Base-by-base conservation (phyloP, 1,140 invertebrate genomes). In the Apocrypta bakeri region DNA sequence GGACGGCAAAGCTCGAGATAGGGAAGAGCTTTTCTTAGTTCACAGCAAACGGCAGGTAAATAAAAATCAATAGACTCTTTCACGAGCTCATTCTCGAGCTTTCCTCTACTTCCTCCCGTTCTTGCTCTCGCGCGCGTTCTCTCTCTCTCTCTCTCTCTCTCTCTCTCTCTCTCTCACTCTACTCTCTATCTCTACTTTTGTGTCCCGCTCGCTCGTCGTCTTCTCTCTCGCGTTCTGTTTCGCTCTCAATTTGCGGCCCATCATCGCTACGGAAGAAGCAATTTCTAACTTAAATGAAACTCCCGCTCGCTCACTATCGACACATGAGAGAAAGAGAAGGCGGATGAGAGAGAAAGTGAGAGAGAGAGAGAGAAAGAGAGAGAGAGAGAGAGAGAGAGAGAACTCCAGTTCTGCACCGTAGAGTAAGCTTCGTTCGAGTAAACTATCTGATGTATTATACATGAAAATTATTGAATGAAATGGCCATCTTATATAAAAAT, bases 261-360 rank as follows among this genome's bases (percentile, higher is more conserved):
- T 91, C 90, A 91, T 91, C 90, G 89, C 89, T 90, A 90, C 90
- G 90, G 91, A 91, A 91, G 91, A 92, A 92, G 90, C 91, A 91
- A 92, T 92, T 92, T 91, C 91, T 90, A 92, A 92, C 90, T 92
- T 92, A 91, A 91, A 92, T 92, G 91, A 92, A 91, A 91, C 90
- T 91, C 89, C 87, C 87, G 86, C 90, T 88, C 85, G 79, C 87
- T 78, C 74, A 37, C 79, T 79, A 71, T 77, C 64, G 84, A 68
- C 61, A 56, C 81, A 79, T 69, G 77, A 61, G 76, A 61, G 27
- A 69, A 31, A 72, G 81, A 66, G 84, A 74, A 9, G 31, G 27
- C 1, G 48, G 17, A 17, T 12, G 29, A 48, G 14, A 27, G 9
- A 48, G 64, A 78, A 24, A n/a, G n/a, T 12, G 29, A 48, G 14